Percentiles rank a stretch among this genome's conserved stretches.
Evolutionary conservation across 2,888 invertebrate species (phyloP).

Genomic region (Caprella mutica): DNA sequence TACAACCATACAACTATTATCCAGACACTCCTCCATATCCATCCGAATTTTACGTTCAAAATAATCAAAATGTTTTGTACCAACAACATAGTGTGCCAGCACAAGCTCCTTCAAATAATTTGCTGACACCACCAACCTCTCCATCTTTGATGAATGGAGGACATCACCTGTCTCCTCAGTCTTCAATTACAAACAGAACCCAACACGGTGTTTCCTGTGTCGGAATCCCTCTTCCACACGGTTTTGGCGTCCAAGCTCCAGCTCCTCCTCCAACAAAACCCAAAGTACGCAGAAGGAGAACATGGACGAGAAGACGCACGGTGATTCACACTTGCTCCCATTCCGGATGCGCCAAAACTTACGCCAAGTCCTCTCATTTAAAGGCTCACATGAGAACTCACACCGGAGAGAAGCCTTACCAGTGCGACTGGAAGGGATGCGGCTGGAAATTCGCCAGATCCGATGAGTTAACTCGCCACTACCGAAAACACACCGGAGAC

Average conservation of each 20-base stretch:
- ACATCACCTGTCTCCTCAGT: too few species aligned
- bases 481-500: conserved; percentile 47
- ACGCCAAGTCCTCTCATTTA: conserved; percentile 52
- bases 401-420: conserved; percentile 52
- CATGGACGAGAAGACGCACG: conserved; percentile 45
- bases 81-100: too few species aligned
- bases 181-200: too few species aligned
- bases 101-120: too few species aligned
- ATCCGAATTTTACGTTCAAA: too few species aligned
- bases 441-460: conserved; percentile 51
- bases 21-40: too few species aligned
- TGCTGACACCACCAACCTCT: conserved; percentile 5
- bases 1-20: too few species aligned
- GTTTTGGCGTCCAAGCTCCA: too few species aligned
- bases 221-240: conserved; percentile 9
- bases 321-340: conserved; percentile 44
- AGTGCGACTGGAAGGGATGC: conserved; percentile 50
- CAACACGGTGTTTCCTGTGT: too few species aligned
- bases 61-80: too few species aligned
- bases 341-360: conserved; percentile 49
- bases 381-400: conserved; percentile 55
- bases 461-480: conserved; percentile 50
- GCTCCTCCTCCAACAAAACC: background rate
- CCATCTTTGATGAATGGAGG: too few species aligned
- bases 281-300: conserved; percentile 40